A percentile compares a stretch with the other conserved stretches of the same genome.
Evolutionary conservation across 2,888 invertebrate genomes (phyloP).

Genomic region (Cerastis leucographa): DNA sequence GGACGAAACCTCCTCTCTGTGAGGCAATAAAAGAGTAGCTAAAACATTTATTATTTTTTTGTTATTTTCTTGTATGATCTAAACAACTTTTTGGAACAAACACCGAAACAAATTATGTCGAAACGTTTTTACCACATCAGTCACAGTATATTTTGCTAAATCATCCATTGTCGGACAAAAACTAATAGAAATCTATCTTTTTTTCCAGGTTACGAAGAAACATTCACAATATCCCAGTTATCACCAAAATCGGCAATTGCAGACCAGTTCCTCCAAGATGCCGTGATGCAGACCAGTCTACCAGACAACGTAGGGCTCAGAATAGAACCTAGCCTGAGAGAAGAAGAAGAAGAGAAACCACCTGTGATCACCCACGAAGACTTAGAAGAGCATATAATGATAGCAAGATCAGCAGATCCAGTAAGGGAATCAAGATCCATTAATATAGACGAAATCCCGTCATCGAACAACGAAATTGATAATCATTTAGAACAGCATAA

Average conservation of each 20-base stretch:
- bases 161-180: neutral
- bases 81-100: neutral
- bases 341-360: conserved; percentile 74
- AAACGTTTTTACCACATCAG: neutral
- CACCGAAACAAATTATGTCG: neutral
- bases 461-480: conserved; percentile 91
- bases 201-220: conserved; percentile 90
- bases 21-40: too few species aligned
- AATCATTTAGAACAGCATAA: conserved; percentile 90
- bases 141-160: neutral
- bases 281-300: conserved; percentile 81
- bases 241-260: conserved; percentile 92
- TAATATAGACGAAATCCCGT: conserved; percentile 88
- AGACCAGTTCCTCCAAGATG: conserved; percentile 70
- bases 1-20: neutral
- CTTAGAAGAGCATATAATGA: conserved; percentile 83
- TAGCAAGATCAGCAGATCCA: conserved; percentile 91
- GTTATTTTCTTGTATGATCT: neutral
- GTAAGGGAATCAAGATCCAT: conserved; percentile 87
- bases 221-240: conserved; percentile 92
- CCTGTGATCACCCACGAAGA: conserved; percentile 68
- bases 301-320: conserved; percentile 81
- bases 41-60: neutral
- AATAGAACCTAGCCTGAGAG: conserved; percentile 83
- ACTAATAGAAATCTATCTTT: conserved; percentile 35